Evolutionary conservation across 2,888 invertebrate species (phyloP).

Genomic region (Griposia aprilina): DNA sequence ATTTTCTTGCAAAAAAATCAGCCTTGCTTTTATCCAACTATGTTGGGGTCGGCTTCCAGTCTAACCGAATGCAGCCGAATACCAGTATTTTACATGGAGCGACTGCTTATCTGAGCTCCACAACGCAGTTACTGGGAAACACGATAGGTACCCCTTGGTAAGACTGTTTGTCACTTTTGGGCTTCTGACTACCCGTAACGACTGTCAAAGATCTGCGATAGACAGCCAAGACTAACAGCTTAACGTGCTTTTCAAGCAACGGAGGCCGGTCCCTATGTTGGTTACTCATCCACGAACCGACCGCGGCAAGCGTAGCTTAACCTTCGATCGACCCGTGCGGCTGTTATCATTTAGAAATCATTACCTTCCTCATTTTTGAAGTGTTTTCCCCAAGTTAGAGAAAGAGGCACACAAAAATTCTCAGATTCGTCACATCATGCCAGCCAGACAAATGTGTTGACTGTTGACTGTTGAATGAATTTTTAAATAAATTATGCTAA

Average conservation of each 20-base stretch:
- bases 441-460: constrained; percentile 11
- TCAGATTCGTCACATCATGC: constrained; percentile 31
- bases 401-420: background rate
- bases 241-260: background rate
- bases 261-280: background rate
- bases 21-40: background rate
- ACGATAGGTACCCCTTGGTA: background rate
- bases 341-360: background rate
- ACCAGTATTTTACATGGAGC: background rate
- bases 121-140: background rate
- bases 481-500: constrained; percentile 52
- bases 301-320: background rate
- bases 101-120: background rate
- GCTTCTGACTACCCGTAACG: background rate
- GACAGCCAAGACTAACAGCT: background rate
- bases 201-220: background rate
- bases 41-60: background rate
- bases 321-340: background rate
- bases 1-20: background rate
- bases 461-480: background rate
- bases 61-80: background rate
- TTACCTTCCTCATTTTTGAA: background rate
- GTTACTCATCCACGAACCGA: background rate
- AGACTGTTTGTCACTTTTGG: background rate
- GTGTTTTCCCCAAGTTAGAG: background rate